These are phyloP conservation scores for Mechanitis mazaeus DNA, from an alignment of 2,888 invertebrate species.

Conservation along the genomic window DNA sequence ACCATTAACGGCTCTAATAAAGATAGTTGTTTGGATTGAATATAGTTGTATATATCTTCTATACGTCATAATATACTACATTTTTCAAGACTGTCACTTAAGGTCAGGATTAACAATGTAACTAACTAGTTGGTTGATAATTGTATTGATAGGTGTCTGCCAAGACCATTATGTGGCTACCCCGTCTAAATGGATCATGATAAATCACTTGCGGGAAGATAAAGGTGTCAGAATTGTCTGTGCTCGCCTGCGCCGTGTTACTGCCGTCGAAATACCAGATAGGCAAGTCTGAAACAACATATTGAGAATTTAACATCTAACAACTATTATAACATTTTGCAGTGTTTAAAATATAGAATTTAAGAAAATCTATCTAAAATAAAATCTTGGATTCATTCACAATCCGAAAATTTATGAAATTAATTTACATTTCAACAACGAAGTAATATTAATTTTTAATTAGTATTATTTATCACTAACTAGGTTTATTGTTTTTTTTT, in stretches of 20 bases:
- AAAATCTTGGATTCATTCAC: no score
- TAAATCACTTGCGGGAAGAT: constrained; percentile 86
- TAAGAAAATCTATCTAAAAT: no score
- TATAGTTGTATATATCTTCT: no score
- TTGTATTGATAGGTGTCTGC: constrained; percentile 84
- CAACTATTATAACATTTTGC: not conserved
- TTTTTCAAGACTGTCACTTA: not conserved
- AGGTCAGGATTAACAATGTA: constrained; percentile 1
- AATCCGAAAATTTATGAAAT: no score
- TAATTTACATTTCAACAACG: no score
- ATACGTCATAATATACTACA: no score
- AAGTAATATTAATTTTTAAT: no score
- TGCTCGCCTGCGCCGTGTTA: constrained; percentile 80
- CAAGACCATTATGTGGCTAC: constrained; percentile 83
- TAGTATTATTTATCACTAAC: no score
- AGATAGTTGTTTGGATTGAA: no score
- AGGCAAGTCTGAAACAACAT: constrained; percentile 76
- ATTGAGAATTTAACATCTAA: not conserved
- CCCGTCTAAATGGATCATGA: constrained; percentile 87
- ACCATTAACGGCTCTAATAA: no score
- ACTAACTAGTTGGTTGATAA: constrained; percentile 69
- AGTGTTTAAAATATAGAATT: not conserved
- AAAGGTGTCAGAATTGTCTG: constrained; percentile 83
- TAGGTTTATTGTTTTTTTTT: no score
- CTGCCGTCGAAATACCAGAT: constrained; percentile 87